Conservation (phyloP, 2,888 invertebrate genomes). For the Mylabris sibirica region DNA sequence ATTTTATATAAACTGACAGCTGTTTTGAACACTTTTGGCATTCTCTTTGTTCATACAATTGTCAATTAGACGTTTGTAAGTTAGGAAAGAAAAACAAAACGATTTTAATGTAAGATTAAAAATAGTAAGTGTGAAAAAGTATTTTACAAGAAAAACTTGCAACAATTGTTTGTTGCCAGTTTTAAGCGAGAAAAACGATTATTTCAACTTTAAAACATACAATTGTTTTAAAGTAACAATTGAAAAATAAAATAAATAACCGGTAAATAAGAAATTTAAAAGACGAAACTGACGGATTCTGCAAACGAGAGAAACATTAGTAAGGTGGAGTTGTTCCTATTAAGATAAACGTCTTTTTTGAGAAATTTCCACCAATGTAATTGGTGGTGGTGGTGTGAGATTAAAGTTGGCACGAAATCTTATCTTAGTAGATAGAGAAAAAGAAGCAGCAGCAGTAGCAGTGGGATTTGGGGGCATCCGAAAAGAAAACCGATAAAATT, state of each 20-base stretch:
- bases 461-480: not conserved
- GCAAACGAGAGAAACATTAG: not conserved
- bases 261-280: not conserved
- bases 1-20: not conserved
- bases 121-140: not conserved
- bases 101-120: not conserved
- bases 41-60: not conserved
- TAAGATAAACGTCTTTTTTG: constrained; percentile 34
- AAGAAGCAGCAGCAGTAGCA: constrained; percentile 8
- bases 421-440: constrained; percentile 27
- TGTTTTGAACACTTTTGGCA: not conserved
- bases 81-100: not conserved
- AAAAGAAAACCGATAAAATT: too few relatives aligned
- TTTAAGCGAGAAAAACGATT: not conserved
- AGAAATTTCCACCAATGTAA: constrained; percentile 28
- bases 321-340: not conserved
- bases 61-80: not conserved
- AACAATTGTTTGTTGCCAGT: constrained; percentile 3
- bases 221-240: not conserved
- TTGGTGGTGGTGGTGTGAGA: constrained; percentile 29
- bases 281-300: not conserved
- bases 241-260: constrained; percentile 2
- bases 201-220: not conserved
- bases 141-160: not conserved
- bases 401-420: constrained; percentile 31